A percentile compares a stretch with the other conserved stretches of the same genome.
Evolutionary conservation across 2,888 invertebrate species (phyloP).

Genomic region (Morpho helenor): DNA sequence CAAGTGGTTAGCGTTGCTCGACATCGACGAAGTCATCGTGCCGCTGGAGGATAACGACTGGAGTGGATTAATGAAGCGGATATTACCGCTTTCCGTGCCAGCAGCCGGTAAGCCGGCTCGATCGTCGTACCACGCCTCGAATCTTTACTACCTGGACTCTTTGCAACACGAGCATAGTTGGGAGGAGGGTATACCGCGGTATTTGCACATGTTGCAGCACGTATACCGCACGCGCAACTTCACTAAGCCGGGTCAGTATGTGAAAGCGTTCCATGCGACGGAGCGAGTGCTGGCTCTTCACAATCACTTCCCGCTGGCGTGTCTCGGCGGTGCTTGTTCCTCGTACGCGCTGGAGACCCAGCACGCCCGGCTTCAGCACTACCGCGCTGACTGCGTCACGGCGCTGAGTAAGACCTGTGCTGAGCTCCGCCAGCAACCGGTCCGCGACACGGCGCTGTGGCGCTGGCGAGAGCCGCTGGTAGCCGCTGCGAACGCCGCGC

Average conservation of each 20-base stretch:
- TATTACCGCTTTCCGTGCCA: conserved; percentile 81
- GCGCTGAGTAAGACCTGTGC: conserved; percentile 91
- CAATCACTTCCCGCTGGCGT: conserved; percentile 95
- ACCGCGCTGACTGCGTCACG: conserved; percentile 94
- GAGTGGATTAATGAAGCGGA: conserved; percentile 87
- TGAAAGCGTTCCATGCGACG: conserved; percentile 96
- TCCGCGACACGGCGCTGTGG: conserved; percentile 93
- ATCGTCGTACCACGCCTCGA: conserved; percentile 92
- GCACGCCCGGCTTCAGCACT: conserved; percentile 95
- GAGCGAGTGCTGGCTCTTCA: conserved; percentile 92
- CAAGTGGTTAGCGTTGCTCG: conserved; percentile 93
- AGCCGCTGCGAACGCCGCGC: conserved; percentile 83
- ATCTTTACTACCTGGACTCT: conserved; percentile 95
- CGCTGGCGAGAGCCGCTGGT: conserved; percentile 89
- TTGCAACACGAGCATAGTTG: conserved; percentile 88
- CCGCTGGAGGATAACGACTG: conserved; percentile 87
- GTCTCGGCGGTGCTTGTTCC: conserved; percentile 90
- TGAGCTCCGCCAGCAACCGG: conserved; percentile 89
- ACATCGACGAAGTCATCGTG: conserved; percentile 97
- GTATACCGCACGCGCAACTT: conserved; percentile 94
- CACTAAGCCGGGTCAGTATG: conserved; percentile 95
- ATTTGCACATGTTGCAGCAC: conserved; percentile 97
- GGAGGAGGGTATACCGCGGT: conserved; percentile 88
- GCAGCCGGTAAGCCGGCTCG: conserved; percentile 74
- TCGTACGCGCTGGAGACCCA: conserved; percentile 90